Base-by-base conservation (phyloP, 1,140 invertebrate genomes). In the Drosophila truncata region DNA sequence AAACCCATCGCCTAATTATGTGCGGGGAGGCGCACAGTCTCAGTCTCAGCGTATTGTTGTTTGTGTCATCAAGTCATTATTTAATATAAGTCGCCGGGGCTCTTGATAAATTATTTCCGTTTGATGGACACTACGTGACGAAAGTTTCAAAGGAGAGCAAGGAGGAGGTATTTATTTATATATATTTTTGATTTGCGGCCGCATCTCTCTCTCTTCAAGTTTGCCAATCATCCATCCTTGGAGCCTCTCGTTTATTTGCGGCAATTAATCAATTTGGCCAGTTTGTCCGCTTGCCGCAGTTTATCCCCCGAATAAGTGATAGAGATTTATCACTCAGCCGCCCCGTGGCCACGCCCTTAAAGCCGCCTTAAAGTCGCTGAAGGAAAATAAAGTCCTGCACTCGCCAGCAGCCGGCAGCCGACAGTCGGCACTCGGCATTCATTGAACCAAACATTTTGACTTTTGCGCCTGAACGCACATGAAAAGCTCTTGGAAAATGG, bases 21-120 rank as follows among this genome's bases (percentile, higher is more conserved):
- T 23, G 33, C 47, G 39, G 39, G 31, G 52, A 3, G 8, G 31
- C 67, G 39, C n/a, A n/a, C n/a, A n/a, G 27, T 4, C 4, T 25
- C 25, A 25, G 46, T 74, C 64, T 73, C 75, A 11, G 33, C 9
- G 20, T 37, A 55, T 55, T 55, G 52, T 55, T 55, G 52, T 55
- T 78, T 50, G 86, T 81, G 84, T 82, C 81, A 72, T 76, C 79
- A 75, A 85, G 66, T 90, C 85, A 82, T 90, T 88, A 88, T 88
- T 84, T 79, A 84, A 88, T 88, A 81, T 69, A 79, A 81, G 65
- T 52, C 54, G 46, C 47, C 70, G 7, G 7, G 25, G 33, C 44
- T 55, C 75, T 88, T 91, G 88, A 91, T 91, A 85, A 91, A 91
- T 91, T 88, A 88, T 88, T 88, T 88, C 83, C 86, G 79, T 70